Evolutionary conservation across 1,140 invertebrate species (phyloP).

Genomic region (Calephelis virginiensis): DNA sequence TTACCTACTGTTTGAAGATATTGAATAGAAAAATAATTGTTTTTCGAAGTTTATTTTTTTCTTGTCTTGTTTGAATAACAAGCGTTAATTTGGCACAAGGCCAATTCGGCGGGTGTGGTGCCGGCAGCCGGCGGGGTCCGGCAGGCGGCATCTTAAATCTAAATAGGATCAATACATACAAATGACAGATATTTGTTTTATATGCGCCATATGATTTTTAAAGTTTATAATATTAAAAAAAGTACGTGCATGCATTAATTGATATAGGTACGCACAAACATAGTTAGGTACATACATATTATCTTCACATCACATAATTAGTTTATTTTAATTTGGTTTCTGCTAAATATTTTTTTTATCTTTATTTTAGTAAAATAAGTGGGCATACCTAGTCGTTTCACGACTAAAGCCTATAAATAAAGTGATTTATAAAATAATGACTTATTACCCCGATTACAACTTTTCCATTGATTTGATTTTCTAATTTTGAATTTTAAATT

Average conservation of each 20-base stretch:
- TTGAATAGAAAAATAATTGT: constrained; percentile 2
- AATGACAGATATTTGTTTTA: constrained; percentile 24
- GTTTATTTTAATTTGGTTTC: no score
- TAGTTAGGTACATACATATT: no score
- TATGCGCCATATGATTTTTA: not conserved
- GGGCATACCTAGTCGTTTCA: no score
- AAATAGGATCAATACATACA: constrained; percentile 34
- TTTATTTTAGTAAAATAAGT: no score
- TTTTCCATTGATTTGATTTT: no score
- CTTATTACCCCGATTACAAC: no score
- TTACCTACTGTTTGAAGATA: not conserved
- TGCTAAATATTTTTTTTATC: no score
- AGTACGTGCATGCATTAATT: not conserved
- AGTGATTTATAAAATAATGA: no score
- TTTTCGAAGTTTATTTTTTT: constrained; percentile 14
- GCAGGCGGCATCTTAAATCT: constrained; percentile 40
- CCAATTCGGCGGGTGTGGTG: constrained; percentile 48
- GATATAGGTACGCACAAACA: not conserved
- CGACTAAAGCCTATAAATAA: no score
- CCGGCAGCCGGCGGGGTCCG: constrained; percentile 34
- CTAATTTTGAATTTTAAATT: no score
- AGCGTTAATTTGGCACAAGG: constrained; percentile 55
- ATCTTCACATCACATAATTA: no score
- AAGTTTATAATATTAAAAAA: no score
- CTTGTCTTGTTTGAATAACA: constrained; percentile 33